These are phyloP conservation scores for Pitangus sulphuratus DNA, from an alignment of 2,797 vertebrate species.

Conservation along the genomic window DNA sequence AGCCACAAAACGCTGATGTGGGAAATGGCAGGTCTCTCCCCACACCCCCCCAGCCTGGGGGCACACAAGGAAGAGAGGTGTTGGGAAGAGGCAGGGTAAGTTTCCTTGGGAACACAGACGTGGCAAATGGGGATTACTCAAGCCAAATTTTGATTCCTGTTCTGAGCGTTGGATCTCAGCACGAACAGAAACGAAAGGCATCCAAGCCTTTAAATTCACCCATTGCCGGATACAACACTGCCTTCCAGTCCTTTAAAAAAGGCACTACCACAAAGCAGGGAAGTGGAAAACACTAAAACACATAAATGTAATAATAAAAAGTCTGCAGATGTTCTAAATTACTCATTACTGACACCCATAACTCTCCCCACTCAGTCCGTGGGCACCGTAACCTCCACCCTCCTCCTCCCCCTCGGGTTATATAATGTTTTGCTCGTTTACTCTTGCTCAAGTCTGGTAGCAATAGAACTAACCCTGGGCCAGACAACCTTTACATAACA, in stretches of 20 bases:
- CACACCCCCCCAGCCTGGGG: background rate
- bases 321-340: constrained; percentile 50
- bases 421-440: background rate
- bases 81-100: background rate
- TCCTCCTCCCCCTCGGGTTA: background rate
- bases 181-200: background rate
- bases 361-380: background rate
- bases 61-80: background rate
- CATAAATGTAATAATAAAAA: background rate
- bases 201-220: background rate
- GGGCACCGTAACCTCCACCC: background rate
- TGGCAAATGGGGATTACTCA: background rate
- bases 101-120: background rate
- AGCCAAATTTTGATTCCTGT: background rate
- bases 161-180: background rate
- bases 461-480: background rate
- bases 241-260: constrained; percentile 5
- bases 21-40: background rate
- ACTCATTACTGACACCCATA: constrained; percentile 6
- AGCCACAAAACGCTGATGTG: fast-evolving
- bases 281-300: constrained; percentile 10
- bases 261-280: background rate
- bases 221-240: background rate
- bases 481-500: background rate
- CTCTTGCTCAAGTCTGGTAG: background rate